Conservation (phyloP, 2,888 invertebrate genomes). For the Cryptocephalus moraei region DNA sequence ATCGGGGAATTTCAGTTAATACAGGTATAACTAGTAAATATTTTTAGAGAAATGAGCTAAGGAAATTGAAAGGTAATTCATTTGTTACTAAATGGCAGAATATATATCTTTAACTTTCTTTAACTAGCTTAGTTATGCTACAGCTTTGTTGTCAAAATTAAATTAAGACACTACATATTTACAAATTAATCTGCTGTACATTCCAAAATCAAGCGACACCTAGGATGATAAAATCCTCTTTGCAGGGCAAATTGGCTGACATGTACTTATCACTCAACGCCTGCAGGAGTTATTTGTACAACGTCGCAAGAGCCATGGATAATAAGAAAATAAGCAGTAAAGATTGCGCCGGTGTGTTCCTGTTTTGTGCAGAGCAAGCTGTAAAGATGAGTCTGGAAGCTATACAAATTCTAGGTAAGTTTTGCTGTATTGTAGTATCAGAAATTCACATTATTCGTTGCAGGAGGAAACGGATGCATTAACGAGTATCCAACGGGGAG, state of each 20-base stretch:
- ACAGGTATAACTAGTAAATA: conserved; percentile 68
- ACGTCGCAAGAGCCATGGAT: conserved; percentile 76
- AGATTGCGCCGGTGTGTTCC: conserved; percentile 92
- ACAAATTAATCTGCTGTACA: too few relatives aligned
- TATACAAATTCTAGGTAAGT: conserved; percentile 85
- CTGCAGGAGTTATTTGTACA: conserved; percentile 85
- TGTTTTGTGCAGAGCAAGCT: conserved; percentile 84
- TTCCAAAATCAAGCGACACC: too few relatives aligned
- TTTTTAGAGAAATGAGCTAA: too few relatives aligned
- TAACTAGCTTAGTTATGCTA: too few relatives aligned
- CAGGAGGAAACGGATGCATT: conserved; percentile 97
- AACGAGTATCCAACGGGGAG: conserved; percentile 96
- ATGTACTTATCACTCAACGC: conserved; percentile 85
- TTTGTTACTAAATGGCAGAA: too few relatives aligned
- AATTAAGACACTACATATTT: too few relatives aligned
- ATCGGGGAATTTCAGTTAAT: conserved; percentile 92
- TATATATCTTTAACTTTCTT: too few relatives aligned
- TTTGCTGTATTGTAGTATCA: neutral
- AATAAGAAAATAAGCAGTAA: conserved; percentile 62
- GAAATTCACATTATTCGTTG: too few relatives aligned
- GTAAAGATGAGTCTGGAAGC: conserved; percentile 85
- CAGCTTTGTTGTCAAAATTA: too few relatives aligned
- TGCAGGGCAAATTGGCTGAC: conserved; percentile 86
- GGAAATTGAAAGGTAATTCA: too few relatives aligned
- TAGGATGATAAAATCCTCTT: too few relatives aligned